Conservation (phyloP, 2,797 vertebrate species). For the Melanotaenia trifasciata region DNA sequence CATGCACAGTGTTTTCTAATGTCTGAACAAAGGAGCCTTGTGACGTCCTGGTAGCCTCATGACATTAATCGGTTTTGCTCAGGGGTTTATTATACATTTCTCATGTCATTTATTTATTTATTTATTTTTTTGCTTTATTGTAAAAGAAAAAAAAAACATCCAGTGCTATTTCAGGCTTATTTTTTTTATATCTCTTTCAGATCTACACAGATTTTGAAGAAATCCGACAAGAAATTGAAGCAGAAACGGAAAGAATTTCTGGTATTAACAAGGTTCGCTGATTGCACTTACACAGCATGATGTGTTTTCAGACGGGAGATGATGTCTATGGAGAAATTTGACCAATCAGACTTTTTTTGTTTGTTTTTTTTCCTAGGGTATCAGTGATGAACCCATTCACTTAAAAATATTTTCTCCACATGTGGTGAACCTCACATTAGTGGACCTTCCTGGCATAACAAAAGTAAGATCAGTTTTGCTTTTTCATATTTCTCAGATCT, state of each 20-base stretch:
- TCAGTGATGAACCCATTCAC: conserved; percentile 96
- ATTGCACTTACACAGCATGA: neutral
- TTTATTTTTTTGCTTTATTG: neutral
- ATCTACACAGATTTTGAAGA: conserved; percentile 95
- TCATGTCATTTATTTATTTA: neutral
- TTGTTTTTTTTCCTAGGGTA: conserved; percentile 82
- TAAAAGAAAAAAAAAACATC: neutral
- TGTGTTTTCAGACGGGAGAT: conserved; percentile 7
- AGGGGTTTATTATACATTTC: conserved; percentile 12
- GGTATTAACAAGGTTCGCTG: conserved; percentile 93
- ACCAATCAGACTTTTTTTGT: neutral
- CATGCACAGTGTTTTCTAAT: conserved; percentile 7
- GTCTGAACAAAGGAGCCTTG: conserved; percentile 35
- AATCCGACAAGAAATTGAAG: conserved; percentile 96
- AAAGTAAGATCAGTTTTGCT: conserved; percentile 84
- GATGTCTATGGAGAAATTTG: neutral
- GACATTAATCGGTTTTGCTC: conserved; percentile 9
- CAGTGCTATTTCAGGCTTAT: too few relatives aligned
- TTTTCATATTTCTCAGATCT: neutral
- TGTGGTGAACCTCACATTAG: conserved; percentile 96
- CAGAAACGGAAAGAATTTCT: conserved; percentile 95
- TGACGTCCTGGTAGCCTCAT: conserved; percentile 17
- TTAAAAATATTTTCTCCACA: conserved; percentile 97
- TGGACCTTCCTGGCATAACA: conserved; percentile 97
- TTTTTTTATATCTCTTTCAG: conserved; percentile 71